These are phyloP conservation scores for Dendronephthya gigantea DNA, from an alignment of 64 coral and sea anemone species.

Conservation along the genomic window DNA sequence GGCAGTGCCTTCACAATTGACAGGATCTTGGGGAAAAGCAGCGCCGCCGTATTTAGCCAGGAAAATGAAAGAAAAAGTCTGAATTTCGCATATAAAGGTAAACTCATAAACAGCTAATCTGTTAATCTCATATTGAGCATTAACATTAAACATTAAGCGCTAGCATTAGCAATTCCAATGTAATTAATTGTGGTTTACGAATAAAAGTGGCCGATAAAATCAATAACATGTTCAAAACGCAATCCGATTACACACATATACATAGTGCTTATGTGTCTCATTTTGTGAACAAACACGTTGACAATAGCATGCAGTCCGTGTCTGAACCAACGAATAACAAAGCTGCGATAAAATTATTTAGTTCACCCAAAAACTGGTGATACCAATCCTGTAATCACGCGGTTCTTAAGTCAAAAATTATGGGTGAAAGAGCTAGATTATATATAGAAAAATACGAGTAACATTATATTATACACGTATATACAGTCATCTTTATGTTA, in stretches of 20 bases:
- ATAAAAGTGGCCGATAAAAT: not conserved
- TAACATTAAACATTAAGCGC: not conserved
- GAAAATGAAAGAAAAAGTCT: not conserved
- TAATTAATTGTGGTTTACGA: not conserved
- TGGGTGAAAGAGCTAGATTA: too few species aligned
- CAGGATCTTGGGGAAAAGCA: not conserved
- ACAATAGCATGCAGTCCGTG: too few species aligned
- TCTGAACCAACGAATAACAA: too few species aligned
- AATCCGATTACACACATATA: not conserved
- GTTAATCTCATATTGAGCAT: not conserved
- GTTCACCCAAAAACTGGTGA: too few species aligned
- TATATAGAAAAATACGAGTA: too few species aligned
- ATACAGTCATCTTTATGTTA: not conserved
- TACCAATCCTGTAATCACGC: too few species aligned
- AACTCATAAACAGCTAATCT: not conserved
- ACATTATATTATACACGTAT: too few species aligned
- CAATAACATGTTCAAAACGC: not conserved
- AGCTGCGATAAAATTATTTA: too few species aligned
- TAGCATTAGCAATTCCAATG: not conserved
- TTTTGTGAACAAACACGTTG: too few species aligned
- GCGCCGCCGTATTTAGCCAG: not conserved
- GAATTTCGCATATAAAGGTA: not conserved
- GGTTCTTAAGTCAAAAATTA: too few species aligned
- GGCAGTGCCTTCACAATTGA: not conserved
- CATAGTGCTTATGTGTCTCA: too few species aligned